Evolutionary conservation across 1,140 invertebrate genomes (phyloP), one percentile per base, ranked within the genome.

Genomic region (Drosophila nigrodunni): DNA sequence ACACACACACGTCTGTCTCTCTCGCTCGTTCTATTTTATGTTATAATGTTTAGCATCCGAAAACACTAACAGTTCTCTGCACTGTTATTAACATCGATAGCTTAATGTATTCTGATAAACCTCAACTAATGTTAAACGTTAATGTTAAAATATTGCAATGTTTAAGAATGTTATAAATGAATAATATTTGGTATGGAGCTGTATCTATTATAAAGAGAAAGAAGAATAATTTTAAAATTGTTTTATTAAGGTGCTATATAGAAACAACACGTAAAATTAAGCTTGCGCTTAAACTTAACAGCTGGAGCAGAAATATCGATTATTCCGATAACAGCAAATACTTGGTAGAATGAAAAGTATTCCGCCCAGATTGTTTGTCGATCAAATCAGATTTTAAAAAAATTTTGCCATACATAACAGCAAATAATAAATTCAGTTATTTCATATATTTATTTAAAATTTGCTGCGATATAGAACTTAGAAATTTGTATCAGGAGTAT

Each of bases 1-100:
- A 83, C 81, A 83, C 81, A 83, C 80, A 70, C 80, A 69, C 70
- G 58, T 59, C 68, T 41, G 72, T 72, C 80, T 83, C 71, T 60
- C 70, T 74, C 62, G 62, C 37, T 64, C 47, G 61, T 64, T 58
- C 0, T 41, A 21, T 64, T 64, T 64, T 64, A 64, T 64, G 61
- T 43, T 64, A 64, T 43, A 21, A 34, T 39, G n/a, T 54, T 41
- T 43, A 37, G 39, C 47, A 35, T 64, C 49, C 37, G 43, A 54
- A 30, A 43, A 15, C 3, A 2, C 8, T 64, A 41, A 50, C 60
- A 64, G 47, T 43, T 30, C 6, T 3, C 3, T 52, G 35, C 0
- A 41, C 15, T 64, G 60, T 41, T 52, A 64, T 52, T 64, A 41
- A 64, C 60, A 64, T 35, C 60, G 21, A 25, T 11, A 18, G 60